Evolutionary conservation across 2,113 vertebrate genomes (phyloP).

Genomic region (Accipiter cooperii): DNA sequence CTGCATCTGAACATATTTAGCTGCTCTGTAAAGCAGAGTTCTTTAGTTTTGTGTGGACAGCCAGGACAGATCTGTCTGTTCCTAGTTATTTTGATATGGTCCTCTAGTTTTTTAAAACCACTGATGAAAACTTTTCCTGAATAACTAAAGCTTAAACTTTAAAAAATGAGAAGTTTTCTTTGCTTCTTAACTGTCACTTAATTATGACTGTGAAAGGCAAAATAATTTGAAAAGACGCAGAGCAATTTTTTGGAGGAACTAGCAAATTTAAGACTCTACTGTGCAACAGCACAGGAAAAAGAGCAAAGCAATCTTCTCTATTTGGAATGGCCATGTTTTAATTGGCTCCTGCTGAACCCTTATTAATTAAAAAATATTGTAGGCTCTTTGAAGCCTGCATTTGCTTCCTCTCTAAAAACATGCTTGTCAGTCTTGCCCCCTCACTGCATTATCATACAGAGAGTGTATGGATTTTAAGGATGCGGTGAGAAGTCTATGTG

Average conservation of each 20-base stretch:
- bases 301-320: background rate
- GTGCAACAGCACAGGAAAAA: background rate
- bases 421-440: background rate
- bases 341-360: slow-evolving; percentile 33
- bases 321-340: slow-evolving; percentile 15
- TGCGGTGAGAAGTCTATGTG: background rate
- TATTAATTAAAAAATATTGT: slow-evolving; percentile 43
- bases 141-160: background rate
- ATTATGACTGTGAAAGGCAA: background rate
- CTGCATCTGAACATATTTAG: background rate
- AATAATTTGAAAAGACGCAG: background rate
- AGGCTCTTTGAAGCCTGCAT: slow-evolving; percentile 19
- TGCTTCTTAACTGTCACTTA: background rate
- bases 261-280: background rate
- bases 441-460: background rate
- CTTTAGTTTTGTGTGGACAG: background rate
- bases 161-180: background rate
- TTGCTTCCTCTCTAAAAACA: slow-evolving; percentile 14
- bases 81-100: background rate
- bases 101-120: background rate
- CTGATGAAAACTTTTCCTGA: background rate
- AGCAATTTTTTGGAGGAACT: background rate
- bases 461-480: background rate
- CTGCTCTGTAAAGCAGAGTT: background rate
- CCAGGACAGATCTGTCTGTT: background rate